Evolutionary conservation across 2,888 invertebrate species (phyloP), one percentile per base, ranked within the genome.

Genomic region (Pecten maximus): DNA sequence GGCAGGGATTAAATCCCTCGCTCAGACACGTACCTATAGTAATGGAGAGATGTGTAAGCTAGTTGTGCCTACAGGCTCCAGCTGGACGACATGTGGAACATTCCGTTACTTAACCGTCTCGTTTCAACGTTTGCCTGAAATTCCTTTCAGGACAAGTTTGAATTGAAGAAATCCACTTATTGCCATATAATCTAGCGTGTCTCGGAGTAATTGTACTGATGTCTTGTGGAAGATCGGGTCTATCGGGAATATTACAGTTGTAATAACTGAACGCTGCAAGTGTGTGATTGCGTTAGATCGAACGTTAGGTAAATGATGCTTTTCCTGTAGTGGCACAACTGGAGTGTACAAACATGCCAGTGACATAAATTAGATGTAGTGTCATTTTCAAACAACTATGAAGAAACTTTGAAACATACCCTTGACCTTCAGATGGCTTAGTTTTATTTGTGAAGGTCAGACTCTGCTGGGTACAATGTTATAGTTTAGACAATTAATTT

Each of bases 111-210:
- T 28, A 0, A 74, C 60, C 23, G 8, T 74, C 35, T 28, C 4
- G 35, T 74, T 35, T 28, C 35, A 74, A 74, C 74, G 35, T 74
- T 35, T 35, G 35, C 74, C 23, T 8, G 74, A 74, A 74, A 74
- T 60, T 74, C 74, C 74, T 74, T 74, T 74, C 74, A 74, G 74
- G 8, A 16, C 35, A 15, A 74, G 10, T 35, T 74, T 35, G 74
- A 74, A 74, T 74, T 74, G 74, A 74, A 74, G 74, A 74, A 74
- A 74, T 74, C 74, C 74, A 74, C 74, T 74, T 74, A 74, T 74
- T 28, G 74, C 74, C 28, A 35, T 74, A 35, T 74, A 74, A 74
- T 28, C 28, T 74, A 15, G 10, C 74, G 74, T 74, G 35, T 74
- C 35, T 6, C 28, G 2, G 74, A 28, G 74, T 74, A 10, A 74